Percentiles rank a stretch among this genome's conserved stretches.
Evolutionary conservation across 1,140 invertebrate genomes (phyloP).

Genomic region (Zeugodacus cucurbitae): DNA sequence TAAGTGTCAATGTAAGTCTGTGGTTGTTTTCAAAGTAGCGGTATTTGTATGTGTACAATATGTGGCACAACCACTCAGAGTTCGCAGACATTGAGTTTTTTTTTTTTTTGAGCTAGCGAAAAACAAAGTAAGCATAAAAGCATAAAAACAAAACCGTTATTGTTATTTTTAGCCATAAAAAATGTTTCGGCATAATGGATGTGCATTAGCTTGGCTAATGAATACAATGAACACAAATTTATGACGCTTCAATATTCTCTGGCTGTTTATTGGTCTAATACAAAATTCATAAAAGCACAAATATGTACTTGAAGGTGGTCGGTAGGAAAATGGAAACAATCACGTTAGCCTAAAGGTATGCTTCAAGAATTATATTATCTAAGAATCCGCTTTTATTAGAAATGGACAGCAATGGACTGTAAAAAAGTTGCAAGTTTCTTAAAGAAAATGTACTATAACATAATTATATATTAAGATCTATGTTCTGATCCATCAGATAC

Average conservation of each 20-base stretch:
- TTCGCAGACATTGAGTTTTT: neutral
- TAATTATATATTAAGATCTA: too few relatives aligned
- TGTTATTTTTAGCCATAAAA: conserved; percentile 19
- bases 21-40: neutral
- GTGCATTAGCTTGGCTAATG: conserved; percentile 21
- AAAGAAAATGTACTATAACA: too few relatives aligned
- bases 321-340: too few relatives aligned
- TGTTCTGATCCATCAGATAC: too few relatives aligned
- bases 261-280: neutral
- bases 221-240: conserved; percentile 13
- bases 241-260: neutral
- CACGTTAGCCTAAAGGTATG: too few relatives aligned
- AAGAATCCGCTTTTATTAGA: too few relatives aligned
- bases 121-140: neutral
- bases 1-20: too few relatives aligned
- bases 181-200: neutral
- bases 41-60: neutral
- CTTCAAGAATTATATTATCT: too few relatives aligned
- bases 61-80: neutral
- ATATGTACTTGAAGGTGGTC: neutral
- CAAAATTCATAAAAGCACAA: neutral
- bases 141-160: conserved; percentile 26
- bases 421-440: too few relatives aligned
- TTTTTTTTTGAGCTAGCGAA: neutral
- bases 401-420: too few relatives aligned